Conservation (phyloP, 2,797 vertebrate species). For the Coregonus ussuriensis region DNA sequence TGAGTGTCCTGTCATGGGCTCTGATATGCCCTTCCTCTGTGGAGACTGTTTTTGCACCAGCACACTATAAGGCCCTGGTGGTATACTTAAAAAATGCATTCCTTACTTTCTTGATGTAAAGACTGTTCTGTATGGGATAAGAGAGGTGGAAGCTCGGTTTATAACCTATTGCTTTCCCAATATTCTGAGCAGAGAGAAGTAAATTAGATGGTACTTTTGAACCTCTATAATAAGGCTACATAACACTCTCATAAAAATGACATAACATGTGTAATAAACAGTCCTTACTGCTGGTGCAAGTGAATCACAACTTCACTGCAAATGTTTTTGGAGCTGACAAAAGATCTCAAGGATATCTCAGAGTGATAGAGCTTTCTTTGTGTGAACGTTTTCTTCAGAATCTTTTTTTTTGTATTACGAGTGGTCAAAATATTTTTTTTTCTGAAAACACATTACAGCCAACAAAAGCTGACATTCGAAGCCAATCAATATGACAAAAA, state of each 20-base stretch:
- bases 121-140: background rate
- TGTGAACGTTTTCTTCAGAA: slow-evolving; percentile 26
- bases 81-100: slow-evolving; percentile 30
- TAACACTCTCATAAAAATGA: too few species aligned
- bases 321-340: too few species aligned
- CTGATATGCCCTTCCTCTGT: slow-evolving; percentile 28
- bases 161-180: background rate
- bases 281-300: too few species aligned
- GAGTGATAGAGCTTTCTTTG: background rate
- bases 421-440: background rate
- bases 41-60: slow-evolving; percentile 18
- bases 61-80: background rate
- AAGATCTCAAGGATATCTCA: too few species aligned
- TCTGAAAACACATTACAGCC: background rate
- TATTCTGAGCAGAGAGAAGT: too few species aligned
- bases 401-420: background rate
- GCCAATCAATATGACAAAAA: background rate
- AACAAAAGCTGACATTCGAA: background rate
- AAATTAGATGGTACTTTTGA: too few species aligned
- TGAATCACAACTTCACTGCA: too few species aligned
- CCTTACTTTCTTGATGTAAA: slow-evolving; percentile 9
- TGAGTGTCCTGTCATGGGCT: slow-evolving; percentile 41
- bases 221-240: too few species aligned
- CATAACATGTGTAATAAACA: too few species aligned
- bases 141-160: background rate